Base-by-base conservation (phyloP, 1,140 invertebrate genomes). In the Diachasmimorpha longicaudata region DNA sequence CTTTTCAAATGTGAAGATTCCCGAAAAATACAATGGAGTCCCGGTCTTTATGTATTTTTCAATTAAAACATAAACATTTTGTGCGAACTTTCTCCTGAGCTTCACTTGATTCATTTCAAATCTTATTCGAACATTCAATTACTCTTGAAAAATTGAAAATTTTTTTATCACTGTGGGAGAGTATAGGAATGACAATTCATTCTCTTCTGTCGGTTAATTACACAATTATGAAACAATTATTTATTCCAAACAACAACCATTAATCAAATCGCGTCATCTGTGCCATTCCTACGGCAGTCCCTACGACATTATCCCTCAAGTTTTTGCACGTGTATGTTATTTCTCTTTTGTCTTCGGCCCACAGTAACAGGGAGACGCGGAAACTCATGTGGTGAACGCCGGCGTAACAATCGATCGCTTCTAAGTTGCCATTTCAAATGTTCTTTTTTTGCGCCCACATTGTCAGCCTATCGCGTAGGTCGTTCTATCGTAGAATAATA, bases 401-500 rank as follows among this genome's bases (percentile, higher is more conserved):
- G 52, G 73, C 48, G 66, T 25, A 75, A 75, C 73, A 75, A 75
- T 75, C 73, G 73, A 75, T 75, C 73, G 73, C 73, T 23, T 52
- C 42, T 75, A 69, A 67, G 63, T 75, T 75, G 73, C 73, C 73
- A 75, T 75, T 75, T 75, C 44, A 68, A 75, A 75, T 14, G 23
- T 67, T 76, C 25, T 76, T 70, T 74, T 69, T 55, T 75, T 37
- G 13, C 73, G 73, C 73, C 73, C 67, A 75, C 73, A 19, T 75
- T 74, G 44, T 13, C 36, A 42, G 69, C 71, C 48, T 68, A 66
- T 74, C 69, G 70, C 74, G 69, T 70, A 14, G 44, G 77, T 71
- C 31, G 69, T 31, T 31, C 31, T 31, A 31, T 6, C 6, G 31
- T 31, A 31, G 31, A 31, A 31, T 31, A 48, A 42, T 68, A 76